Evolutionary conservation across 2,888 invertebrate genomes (phyloP).

Genomic region (Drosophila cracens): DNA sequence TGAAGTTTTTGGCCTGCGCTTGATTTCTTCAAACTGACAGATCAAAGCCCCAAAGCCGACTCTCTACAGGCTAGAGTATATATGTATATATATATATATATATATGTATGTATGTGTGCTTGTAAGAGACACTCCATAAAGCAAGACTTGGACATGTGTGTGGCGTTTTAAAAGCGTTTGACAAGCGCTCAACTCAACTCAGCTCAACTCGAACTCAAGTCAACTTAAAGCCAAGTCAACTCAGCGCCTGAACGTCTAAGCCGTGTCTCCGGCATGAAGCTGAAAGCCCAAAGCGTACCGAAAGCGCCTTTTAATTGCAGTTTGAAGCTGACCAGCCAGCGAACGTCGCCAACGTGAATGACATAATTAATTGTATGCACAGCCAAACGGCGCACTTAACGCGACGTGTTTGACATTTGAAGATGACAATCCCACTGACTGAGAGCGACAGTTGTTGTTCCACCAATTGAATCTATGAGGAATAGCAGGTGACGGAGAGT

Average conservation of each 20-base stretch:
- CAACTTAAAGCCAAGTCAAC: constrained; percentile 62
- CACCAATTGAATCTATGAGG: constrained; percentile 1
- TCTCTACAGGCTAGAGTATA: constrained; percentile 6
- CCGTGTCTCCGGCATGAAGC: constrained; percentile 32
- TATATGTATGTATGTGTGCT: constrained; percentile 36
- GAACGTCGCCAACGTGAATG: constrained; percentile 76
- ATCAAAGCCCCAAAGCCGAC: constrained; percentile 81
- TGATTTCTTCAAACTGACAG: constrained; percentile 83
- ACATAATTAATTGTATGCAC: constrained; percentile 81
- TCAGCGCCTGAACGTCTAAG: constrained; percentile 64
- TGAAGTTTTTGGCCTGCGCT: constrained; percentile 78
- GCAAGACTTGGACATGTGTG: constrained; percentile 68
- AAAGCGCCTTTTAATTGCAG: constrained; percentile 83
- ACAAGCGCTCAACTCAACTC: constrained; percentile 77
- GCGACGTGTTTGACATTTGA: constrained; percentile 78
- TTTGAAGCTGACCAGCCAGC: constrained; percentile 30
- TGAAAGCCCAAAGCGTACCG: constrained; percentile 37
- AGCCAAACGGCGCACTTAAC: constrained; percentile 69
- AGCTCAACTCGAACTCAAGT: constrained; percentile 45
- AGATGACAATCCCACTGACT: constrained; percentile 68
- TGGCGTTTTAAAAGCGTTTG: constrained; percentile 84
- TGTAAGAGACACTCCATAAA: constrained; percentile 58
- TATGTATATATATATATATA: constrained; percentile 16
- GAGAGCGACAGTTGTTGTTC: constrained; percentile 28
- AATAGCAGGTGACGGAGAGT: constrained; percentile 33